A percentile compares a stretch with the other conserved stretches of the same genome.
Evolutionary conservation across 2,797 vertebrate genomes (phyloP).

Genomic region (Basileuterus tristriatus): DNA sequence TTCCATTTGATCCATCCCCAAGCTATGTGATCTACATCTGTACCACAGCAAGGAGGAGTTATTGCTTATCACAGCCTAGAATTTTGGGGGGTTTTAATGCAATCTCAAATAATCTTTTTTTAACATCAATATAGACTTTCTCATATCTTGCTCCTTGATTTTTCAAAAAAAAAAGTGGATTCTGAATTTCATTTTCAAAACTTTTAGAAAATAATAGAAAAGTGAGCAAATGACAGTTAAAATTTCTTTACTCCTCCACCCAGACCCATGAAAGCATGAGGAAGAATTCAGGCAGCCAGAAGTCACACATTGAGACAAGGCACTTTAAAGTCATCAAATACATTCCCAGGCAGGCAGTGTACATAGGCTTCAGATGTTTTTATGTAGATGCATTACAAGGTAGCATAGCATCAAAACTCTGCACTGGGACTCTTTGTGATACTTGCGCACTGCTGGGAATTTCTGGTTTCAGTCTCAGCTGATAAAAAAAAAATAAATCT

Average conservation of each 20-base stretch:
- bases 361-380: neutral
- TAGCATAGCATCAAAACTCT: neutral
- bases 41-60: neutral
- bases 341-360: neutral
- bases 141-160: neutral
- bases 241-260: neutral
- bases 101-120: constrained; percentile 8
- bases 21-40: constrained; percentile 7
- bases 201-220: neutral
- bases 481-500: neutral
- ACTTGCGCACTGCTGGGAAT: neutral
- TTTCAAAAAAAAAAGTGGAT: neutral
- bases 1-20: neutral
- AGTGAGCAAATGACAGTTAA: neutral
- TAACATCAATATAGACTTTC: neutral
- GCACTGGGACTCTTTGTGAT: neutral
- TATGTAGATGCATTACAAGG: neutral
- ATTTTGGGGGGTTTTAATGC: neutral
- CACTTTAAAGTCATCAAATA: neutral
- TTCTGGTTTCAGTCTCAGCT: constrained; percentile 29
- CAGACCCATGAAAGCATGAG: neutral
- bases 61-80: neutral
- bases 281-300: constrained; percentile 12
- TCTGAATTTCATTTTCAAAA: neutral
- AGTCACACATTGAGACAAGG: neutral